A percentile compares a stretch with the other conserved stretches of the same genome.
These are phyloP conservation scores for Myocastor coypus DNA, from an alignment of 2,113 vertebrate genomes.

Conservation along the genomic window DNA sequence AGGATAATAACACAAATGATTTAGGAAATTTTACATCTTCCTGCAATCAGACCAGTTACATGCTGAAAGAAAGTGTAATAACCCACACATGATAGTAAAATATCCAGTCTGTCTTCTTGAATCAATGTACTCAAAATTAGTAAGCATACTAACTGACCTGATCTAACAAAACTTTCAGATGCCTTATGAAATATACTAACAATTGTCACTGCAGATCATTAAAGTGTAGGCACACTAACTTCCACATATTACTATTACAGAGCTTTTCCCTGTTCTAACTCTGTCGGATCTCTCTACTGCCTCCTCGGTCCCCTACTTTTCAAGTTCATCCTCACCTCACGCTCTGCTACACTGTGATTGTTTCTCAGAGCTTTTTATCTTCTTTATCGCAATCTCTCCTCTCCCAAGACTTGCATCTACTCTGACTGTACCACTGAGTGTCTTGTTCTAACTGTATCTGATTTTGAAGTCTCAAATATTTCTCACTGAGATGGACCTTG, in stretches of 20 bases:
- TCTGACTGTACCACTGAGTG: background rate
- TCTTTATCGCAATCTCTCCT: background rate
- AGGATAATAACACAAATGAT: background rate
- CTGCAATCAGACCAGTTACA: slow-evolving; percentile 31
- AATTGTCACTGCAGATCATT: background rate
- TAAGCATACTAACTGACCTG: slow-evolving; percentile 37
- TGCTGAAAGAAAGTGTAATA: background rate
- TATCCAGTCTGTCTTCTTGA: background rate
- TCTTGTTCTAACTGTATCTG: background rate
- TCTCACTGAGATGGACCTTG: background rate
- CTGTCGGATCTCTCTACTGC: background rate
- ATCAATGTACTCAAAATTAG: slow-evolving; percentile 7
- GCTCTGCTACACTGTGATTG: background rate
- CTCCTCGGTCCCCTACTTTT: background rate
- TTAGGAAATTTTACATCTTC: background rate
- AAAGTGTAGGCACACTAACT: background rate
- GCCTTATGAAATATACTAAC: background rate
- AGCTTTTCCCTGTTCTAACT: background rate
- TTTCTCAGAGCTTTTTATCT: background rate
- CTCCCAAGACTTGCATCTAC: background rate
- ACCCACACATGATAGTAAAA: background rate
- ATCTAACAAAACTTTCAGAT: background rate
- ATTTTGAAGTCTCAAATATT: background rate
- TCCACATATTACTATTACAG: background rate
- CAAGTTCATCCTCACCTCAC: background rate